phyloP scores from a whole-genome alignment of 2,113 vertebrate species.

The Platichthys flesus region DNA sequence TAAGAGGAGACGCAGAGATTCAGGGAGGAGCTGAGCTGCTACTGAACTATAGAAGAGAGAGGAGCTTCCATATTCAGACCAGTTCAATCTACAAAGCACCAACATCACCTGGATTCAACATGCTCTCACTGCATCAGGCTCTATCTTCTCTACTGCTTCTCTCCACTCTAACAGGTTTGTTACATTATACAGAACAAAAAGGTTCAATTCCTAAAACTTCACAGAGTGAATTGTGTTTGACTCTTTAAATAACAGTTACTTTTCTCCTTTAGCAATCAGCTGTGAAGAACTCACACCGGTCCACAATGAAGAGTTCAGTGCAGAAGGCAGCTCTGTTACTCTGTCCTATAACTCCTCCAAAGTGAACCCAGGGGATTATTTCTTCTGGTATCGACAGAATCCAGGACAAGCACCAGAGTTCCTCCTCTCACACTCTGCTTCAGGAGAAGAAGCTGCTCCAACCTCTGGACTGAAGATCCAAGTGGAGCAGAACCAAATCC shows the following conservation, averaged over 20 bases:
- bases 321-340: too few species aligned
- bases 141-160: neutral
- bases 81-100: conserved; percentile 8
- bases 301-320: too few species aligned
- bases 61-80: conserved; percentile 15
- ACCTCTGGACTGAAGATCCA: too few species aligned
- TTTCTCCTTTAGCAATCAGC: conserved; percentile 19
- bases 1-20: neutral
- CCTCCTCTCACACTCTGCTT: too few species aligned
- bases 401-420: neutral
- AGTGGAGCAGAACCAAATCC: too few species aligned
- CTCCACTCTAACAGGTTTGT: neutral
- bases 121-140: neutral
- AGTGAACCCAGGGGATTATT: too few species aligned
- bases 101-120: neutral
- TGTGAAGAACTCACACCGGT: neutral
- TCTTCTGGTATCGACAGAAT: too few species aligned
- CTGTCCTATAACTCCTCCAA: too few species aligned
- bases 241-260: too few species aligned
- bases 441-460: too few species aligned
- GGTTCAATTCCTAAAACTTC: too few species aligned
- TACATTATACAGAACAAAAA: neutral
- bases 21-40: neutral
- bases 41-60: conserved; percentile 23
- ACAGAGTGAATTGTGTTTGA: too few species aligned